phyloP scores from a whole-genome alignment of 2,888 invertebrate genomes.

The Xanthia icteritia region DNA sequence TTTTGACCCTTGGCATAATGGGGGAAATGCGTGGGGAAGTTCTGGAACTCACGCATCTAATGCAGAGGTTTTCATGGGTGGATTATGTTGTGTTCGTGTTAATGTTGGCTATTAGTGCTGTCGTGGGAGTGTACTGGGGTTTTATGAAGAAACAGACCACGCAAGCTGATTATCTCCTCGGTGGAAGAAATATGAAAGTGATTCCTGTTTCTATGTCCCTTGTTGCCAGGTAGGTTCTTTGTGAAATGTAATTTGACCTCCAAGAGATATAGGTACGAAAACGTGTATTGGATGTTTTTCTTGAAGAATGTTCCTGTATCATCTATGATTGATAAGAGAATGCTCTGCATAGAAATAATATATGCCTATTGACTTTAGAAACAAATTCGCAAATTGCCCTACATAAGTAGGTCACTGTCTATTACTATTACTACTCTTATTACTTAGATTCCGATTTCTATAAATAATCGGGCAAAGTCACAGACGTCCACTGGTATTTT shows the following conservation, averaged over 20 bases:
- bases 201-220: slow-evolving; percentile 96
- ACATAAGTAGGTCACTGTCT: background rate
- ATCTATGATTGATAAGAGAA: background rate
- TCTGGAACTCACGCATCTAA: slow-evolving; percentile 85
- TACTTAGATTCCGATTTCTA: background rate
- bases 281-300: background rate
- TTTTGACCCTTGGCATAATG: slow-evolving; percentile 69
- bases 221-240: slow-evolving; percentile 93
- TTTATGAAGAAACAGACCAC: slow-evolving; percentile 92
- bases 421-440: too few species aligned
- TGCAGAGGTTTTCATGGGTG: slow-evolving; percentile 92
- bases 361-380: background rate
- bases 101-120: slow-evolving; percentile 94
- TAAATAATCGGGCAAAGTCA: background rate
- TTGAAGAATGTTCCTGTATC: background rate
- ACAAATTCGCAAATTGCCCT: background rate
- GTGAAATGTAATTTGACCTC: background rate
- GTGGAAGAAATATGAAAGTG: slow-evolving; percentile 95
- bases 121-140: slow-evolving; percentile 96
- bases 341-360: background rate
- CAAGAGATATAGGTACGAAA: background rate
- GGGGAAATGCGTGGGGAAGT: slow-evolving; percentile 79
- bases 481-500: background rate
- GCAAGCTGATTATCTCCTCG: slow-evolving; percentile 94
- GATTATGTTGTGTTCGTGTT: slow-evolving; percentile 95